Evolutionary conservation across 1,140 invertebrate species (phyloP).

Genomic region (Halictus rubicundus): DNA sequence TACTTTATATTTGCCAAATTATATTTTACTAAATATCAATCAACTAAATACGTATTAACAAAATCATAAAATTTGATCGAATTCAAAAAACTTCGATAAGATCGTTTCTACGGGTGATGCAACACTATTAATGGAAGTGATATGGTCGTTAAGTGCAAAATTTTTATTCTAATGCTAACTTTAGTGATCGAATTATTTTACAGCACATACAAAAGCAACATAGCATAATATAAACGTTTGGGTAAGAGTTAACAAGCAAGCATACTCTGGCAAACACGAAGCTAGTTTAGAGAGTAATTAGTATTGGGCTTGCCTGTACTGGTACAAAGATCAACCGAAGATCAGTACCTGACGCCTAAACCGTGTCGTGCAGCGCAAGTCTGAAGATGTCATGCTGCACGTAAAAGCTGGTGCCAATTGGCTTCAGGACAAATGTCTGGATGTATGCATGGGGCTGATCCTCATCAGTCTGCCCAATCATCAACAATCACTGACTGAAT

Average conservation of each 20-base stretch:
- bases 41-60: constrained; percentile 5
- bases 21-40: not conserved
- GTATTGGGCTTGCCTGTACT: constrained; percentile 72
- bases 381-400: constrained; percentile 95
- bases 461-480: constrained; percentile 90
- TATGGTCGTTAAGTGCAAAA: not conserved
- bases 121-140: not conserved
- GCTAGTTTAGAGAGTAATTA: constrained; percentile 51
- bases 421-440: constrained; percentile 95
- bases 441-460: constrained; percentile 95
- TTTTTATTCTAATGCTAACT: not conserved
- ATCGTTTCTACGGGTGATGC: no score
- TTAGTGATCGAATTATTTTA: constrained; percentile 2
- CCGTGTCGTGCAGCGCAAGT: constrained; percentile 90
- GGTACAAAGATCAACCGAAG: constrained; percentile 65
- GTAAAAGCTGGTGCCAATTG: constrained; percentile 91
- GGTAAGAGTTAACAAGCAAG: constrained; percentile 43
- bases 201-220: constrained; percentile 26
- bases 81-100: not conserved
- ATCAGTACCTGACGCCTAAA: constrained; percentile 76
- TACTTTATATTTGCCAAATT: not conserved
- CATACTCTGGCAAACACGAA: constrained; percentile 39
- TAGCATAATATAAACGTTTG: constrained; percentile 12
- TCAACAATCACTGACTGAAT: constrained; percentile 73
- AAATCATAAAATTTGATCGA: not conserved